These are phyloP conservation scores for Ormyrus labotus DNA, from an alignment of 2,888 invertebrate species.

Conservation along the genomic window DNA sequence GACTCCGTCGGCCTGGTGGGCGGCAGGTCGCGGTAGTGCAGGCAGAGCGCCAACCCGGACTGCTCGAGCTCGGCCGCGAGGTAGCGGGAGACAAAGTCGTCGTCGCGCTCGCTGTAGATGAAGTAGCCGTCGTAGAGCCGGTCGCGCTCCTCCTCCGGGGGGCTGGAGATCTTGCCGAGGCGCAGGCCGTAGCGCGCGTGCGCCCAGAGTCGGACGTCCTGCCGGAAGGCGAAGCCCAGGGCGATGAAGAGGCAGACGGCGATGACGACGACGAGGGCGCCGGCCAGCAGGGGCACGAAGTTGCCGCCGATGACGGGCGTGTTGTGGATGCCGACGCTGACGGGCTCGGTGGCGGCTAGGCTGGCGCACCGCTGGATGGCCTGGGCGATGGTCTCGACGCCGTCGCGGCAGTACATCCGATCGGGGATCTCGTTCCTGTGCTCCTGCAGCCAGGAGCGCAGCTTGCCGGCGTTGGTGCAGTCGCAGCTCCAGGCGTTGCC, in stretches of 20 bases:
- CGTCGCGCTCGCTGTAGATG: slow-evolving; percentile 88
- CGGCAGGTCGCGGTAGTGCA: slow-evolving; percentile 77
- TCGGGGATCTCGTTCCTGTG: slow-evolving; percentile 83
- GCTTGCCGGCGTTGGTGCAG: slow-evolving; percentile 83
- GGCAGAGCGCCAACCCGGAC: slow-evolving; percentile 82
- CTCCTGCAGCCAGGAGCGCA: slow-evolving; percentile 84
- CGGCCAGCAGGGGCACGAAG: slow-evolving; percentile 86
- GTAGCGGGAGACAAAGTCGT: slow-evolving; percentile 84
- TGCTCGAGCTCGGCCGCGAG: slow-evolving; percentile 85
- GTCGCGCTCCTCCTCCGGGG: slow-evolving; percentile 77
- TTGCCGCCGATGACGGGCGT: slow-evolving; percentile 81
- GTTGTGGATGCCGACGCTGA: slow-evolving; percentile 77
- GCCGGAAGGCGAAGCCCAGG: slow-evolving; percentile 84
- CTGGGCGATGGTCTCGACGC: slow-evolving; percentile 77
- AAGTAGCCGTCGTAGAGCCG: slow-evolving; percentile 89
- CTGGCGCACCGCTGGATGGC: slow-evolving; percentile 81
- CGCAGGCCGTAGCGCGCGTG: slow-evolving; percentile 87
- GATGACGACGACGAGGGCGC: slow-evolving; percentile 83
- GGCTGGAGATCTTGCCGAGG: slow-evolving; percentile 75
- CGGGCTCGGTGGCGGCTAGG: slow-evolving; percentile 83
- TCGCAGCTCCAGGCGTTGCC: slow-evolving; percentile 92
- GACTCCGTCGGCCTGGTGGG: slow-evolving; percentile 77
- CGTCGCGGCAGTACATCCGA: slow-evolving; percentile 83
- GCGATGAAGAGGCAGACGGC: slow-evolving; percentile 83
- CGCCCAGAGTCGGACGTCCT: slow-evolving; percentile 87